Base-by-base conservation (phyloP, 2,888 invertebrate genomes). In the Elmis aenea region DNA sequence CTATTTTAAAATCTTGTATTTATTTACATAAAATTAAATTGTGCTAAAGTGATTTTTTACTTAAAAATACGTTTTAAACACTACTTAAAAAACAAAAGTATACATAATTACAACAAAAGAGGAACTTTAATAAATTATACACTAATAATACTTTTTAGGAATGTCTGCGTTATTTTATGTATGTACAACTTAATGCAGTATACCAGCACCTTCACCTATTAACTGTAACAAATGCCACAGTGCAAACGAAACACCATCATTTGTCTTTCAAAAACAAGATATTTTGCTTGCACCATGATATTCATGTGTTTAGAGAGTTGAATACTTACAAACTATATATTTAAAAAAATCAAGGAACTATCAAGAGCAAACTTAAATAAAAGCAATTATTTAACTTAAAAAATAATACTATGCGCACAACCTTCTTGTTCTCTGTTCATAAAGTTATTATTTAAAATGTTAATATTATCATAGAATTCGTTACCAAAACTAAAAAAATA, bases 81-180 rank as follows among this genome's bases (percentile, higher is more conserved):
- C 32, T 30, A 40, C 33, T 32, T 39, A 25, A 24, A 33, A 43
- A 41, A 31, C 35, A 47, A 42, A 30, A 30, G 35, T 38, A 38
- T 26, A 37, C 36, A 26, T 36, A 33, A 29, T 36, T 18, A 26
- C 37, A 43, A 38, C 28, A 42, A 47, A 43, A 28, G 38, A 54
- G 54, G 54, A 55, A 53, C 52, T 54, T 50, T 44, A 33, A 50
- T 45, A 33, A 40, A 51, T 46, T 50, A 50, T 54, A 51, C 58
- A 58, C 59, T 67, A 68, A 61, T 68, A 68, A 68, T 68, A 68
- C 68, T 68, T 65, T 55, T 48, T 66, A 67, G 66, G 67, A 68
- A 68, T 67, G 67, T 67, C 66, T 55, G 58, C 38, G 35, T 42
- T 40, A 58, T 54, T 55, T 33, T 36, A 49, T 48, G 32, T 61